Base-by-base conservation (phyloP, 2,113 vertebrate species). In the Alligator sinensis region DNA sequence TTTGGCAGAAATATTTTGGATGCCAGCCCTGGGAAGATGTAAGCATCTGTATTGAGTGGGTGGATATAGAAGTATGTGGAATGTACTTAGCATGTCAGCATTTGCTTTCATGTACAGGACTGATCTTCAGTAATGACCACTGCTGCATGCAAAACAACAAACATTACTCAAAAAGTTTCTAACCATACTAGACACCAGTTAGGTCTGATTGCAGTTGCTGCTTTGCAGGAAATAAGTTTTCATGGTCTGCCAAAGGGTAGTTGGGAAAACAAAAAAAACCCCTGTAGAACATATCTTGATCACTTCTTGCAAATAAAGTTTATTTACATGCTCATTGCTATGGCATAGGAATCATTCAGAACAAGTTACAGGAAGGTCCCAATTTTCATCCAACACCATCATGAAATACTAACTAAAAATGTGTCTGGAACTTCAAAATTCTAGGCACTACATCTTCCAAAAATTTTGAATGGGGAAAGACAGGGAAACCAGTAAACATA, bases 121-220 rank as follows among this genome's bases (percentile, higher is more conserved):
- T 90, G 96, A 97, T 97, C 94, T 97, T 95, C 92, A 87, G 96
- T 97, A 97, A 96, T 94, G 96, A 98, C 95, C 97, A 94, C 84
- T 94, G 95, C 88, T 91, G 95, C 94, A 97, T 81, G 97, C 95
- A 96, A 87, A 95, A 79, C 60, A 95, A 91, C 62, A 93, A 94
- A 92, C 80, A 57, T 11, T 75, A 24, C 6, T 85, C 25, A 86
- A 70, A 96, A 77, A 28, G 72, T 76, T 78, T 82, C 83, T 80
- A 91, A 88, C 64, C 75, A 74, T 6, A 68, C n/a, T 38, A 47
- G 54, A 34, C 14, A 64, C 28, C 55, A 6, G 47, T 30, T 38
- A 89, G 59, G 54, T 81, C 60, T 27, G 91, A 74, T 21, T 77
- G 27, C 24, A 89, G 59, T 38, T 60, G 27, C n/a, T 80, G 77